Percentiles rank a stretch among this genome's conserved stretches.
Evolutionary conservation across 2,797 vertebrate species (phyloP).

Genomic region (Arrhamphus sclerolepis): DNA sequence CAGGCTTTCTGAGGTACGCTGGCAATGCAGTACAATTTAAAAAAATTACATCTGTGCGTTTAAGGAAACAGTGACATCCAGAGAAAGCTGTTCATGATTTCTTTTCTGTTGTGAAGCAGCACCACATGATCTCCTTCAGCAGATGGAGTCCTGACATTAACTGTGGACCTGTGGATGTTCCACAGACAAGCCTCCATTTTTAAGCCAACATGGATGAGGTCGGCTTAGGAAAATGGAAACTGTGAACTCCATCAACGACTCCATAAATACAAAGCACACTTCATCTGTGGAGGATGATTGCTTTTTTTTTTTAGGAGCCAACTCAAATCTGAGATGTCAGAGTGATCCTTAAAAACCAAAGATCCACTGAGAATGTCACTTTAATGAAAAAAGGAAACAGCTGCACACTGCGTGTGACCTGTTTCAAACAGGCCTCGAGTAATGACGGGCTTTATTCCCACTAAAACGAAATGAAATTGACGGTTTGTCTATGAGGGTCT

Average conservation of each 20-base stretch:
- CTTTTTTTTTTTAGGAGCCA: slow-evolving; percentile 7
- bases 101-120: too few species aligned
- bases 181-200: too few species aligned
- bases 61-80: neutral
- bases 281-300: too few species aligned
- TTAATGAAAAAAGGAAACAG: neutral
- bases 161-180: too few species aligned
- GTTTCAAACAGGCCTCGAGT: slow-evolving; percentile 8
- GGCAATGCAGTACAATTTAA: neutral
- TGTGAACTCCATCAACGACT: slow-evolving; percentile 6
- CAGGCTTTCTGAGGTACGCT: neutral
- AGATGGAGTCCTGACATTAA: neutral
- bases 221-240: neutral
- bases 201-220: too few species aligned
- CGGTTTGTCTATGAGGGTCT: neutral
- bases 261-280: neutral
- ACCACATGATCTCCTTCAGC: neutral
- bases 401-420: neutral
- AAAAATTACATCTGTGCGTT: neutral
- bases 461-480: slow-evolving; percentile 10
- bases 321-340: slow-evolving; percentile 29
- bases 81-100: too few species aligned
- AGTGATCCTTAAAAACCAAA: slow-evolving; percentile 16
- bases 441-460: slow-evolving; percentile 11
- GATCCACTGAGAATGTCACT: slow-evolving; percentile 7